These are phyloP conservation scores for Habroteleia sp. DNA, from an alignment of 2,888 invertebrate genomes.

Conservation along the genomic window DNA sequence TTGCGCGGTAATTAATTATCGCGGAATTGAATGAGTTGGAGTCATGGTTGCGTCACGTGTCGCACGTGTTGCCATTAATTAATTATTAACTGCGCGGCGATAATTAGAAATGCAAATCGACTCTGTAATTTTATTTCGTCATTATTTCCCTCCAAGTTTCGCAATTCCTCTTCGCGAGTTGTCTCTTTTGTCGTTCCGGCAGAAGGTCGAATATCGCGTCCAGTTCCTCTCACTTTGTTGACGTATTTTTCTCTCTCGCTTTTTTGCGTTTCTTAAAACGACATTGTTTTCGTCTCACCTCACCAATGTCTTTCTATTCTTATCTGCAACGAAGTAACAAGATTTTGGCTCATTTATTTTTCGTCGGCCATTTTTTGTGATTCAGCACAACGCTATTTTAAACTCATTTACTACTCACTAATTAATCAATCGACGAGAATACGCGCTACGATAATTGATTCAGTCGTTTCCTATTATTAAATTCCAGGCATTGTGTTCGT, in stretches of 20 bases:
- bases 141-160: constrained; percentile 69
- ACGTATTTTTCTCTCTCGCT: constrained; percentile 20
- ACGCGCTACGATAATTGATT: constrained; percentile 50
- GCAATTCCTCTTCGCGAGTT: constrained; percentile 65
- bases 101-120: constrained; percentile 78
- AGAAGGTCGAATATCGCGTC: constrained; percentile 58
- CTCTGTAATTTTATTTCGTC: constrained; percentile 68
- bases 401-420: constrained; percentile 36
- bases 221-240: constrained; percentile 53
- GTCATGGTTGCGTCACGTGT: constrained; percentile 70
- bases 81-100: constrained; percentile 73
- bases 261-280: constrained; percentile 54
- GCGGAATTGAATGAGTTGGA: constrained; percentile 60
- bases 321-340: constrained; percentile 57
- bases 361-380: constrained; percentile 49
- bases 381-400: constrained; percentile 48
- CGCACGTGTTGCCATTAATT: constrained; percentile 72
- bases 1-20: constrained; percentile 74
- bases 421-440: constrained; percentile 53
- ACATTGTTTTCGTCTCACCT: constrained; percentile 64
- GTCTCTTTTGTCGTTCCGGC: constrained; percentile 62
- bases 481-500: not conserved
- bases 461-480: constrained; percentile 2
- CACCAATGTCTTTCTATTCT: constrained; percentile 57
- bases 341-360: constrained; percentile 55